Evolutionary conservation across 2,113 vertebrate genomes (phyloP), one percentile per base, ranked within the genome.

Genomic region (Silurus asotus): DNA sequence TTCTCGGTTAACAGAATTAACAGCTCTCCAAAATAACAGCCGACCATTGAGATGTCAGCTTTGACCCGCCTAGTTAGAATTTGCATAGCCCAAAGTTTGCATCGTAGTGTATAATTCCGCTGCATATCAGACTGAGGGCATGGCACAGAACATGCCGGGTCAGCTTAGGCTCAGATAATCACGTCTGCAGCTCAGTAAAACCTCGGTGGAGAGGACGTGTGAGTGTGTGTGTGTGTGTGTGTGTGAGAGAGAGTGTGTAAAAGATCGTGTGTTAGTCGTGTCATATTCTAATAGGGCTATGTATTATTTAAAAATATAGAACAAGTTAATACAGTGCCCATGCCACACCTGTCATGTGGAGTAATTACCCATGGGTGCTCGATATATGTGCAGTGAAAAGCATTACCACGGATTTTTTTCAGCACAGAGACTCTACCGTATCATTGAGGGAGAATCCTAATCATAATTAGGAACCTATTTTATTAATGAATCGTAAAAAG

Each of bases 231-330:
- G 55, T 58, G 23, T 67, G 45, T 51, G 56, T n/a, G 20, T 53
- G 75, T 83, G 53, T 61, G 20, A 49, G 70, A 61, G 69, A 51
- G 37, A 49, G 58, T 67, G 11, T 81, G 58, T 81, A 37, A 37
- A 37, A 37, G 37, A 37, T 37, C 28, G 11, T 78, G 80, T 77
- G 76, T 89, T 65, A 62, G n/a, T 8, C 58, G 37, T 83, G 85
- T 89, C 83, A 87, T 72, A 83, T 88, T 88, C 83, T 88, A 86
- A 89, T 84, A 87, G 81, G 76, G 83, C 83, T 69, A 79, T 89
- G 83, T 82, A 89, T 88, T 89, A 88, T 89, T 89, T 88, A 89
- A 86, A 86, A 84, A 85, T 72, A 82, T 77, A 87, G 85, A 70
- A 83, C 75, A 88, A 83, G 88, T 85, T 88, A 55, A 69, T 70